Percentiles rank a stretch among this genome's conserved stretches.
Evolutionary conservation across 1,140 invertebrate species (phyloP).

Genomic region (Nebria ingens): DNA sequence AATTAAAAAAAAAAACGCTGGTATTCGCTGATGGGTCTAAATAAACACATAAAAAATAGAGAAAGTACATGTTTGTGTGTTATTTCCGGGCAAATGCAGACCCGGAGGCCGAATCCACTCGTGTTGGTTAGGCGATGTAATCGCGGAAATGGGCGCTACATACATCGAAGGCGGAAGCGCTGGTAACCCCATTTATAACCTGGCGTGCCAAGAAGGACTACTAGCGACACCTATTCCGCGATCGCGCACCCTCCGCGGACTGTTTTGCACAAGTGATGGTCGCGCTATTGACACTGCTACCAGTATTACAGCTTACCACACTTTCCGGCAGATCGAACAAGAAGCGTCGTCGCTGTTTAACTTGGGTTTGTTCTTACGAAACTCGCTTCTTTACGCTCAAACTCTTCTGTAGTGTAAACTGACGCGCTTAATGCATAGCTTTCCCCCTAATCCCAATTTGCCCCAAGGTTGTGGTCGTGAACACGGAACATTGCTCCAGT

Average conservation of each 20-base stretch:
- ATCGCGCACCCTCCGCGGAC: conserved; percentile 38
- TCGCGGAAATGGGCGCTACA: conserved; percentile 60
- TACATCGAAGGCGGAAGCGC: conserved; percentile 52
- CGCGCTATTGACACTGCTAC: conserved; percentile 48
- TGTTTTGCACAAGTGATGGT: conserved; percentile 56
- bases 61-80: too few relatives aligned
- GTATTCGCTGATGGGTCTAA: too few relatives aligned
- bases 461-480: conserved; percentile 42
- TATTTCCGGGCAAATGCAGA: too few relatives aligned
- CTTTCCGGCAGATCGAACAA: conserved; percentile 50
- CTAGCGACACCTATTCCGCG: conserved; percentile 36
- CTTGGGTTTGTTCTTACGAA: conserved; percentile 39
- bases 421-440: conserved; percentile 1
- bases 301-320: conserved; percentile 49
- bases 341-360: conserved; percentile 48
- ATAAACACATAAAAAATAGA: neutral
- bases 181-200: conserved; percentile 51
- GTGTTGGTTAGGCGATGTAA: conserved; percentile 58
- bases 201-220: conserved; percentile 53
- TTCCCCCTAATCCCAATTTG: conserved; percentile 4
- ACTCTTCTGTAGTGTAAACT: too few relatives aligned
- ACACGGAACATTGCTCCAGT: conserved; percentile 50
- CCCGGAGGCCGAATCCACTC: conserved; percentile 63
- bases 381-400: conserved; percentile 41
- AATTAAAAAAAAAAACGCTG: too few relatives aligned